phyloP scores from a whole-genome alignment of 2,888 invertebrate genomes.

The Netelia melanura region DNA sequence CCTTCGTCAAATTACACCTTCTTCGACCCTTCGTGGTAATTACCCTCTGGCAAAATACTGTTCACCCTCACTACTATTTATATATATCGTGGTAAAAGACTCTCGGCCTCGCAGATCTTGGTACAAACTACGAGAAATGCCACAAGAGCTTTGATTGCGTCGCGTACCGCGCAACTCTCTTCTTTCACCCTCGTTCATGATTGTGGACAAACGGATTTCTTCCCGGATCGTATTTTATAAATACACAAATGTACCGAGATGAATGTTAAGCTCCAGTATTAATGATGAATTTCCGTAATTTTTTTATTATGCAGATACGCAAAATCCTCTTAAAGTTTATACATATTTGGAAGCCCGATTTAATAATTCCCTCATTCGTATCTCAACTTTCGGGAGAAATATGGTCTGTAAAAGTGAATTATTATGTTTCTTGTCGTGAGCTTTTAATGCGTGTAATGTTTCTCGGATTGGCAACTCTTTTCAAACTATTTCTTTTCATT shows the following conservation, averaged over 20 bases:
- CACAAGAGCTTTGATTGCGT: constrained; percentile 10
- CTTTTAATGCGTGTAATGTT: not conserved
- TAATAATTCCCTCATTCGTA: constrained; percentile 12
- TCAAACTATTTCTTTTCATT: not conserved
- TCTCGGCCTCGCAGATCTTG: not conserved
- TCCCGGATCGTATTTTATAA: no score
- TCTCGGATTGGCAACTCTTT: not conserved
- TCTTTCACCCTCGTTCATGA: no score
- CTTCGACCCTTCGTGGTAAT: constrained; percentile 31
- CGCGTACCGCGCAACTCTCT: not conserved
- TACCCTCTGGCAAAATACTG: constrained; percentile 31
- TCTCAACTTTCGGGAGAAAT: not conserved
- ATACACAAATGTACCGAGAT: no score
- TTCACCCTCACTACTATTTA: not conserved
- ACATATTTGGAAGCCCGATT: not conserved
- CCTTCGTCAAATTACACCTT: constrained; percentile 49
- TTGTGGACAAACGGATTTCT: no score
- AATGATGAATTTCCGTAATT: not conserved
- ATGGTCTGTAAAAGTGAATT: not conserved
- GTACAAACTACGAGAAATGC: not conserved
- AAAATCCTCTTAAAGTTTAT: constrained; percentile 17
- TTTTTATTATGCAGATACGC: constrained; percentile 1
- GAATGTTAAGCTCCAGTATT: not conserved
- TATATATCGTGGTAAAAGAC: not conserved
- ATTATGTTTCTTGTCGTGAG: not conserved